Conservation (phyloP, 1,140 invertebrate species). For the Cheumatopsyche charites region DNA sequence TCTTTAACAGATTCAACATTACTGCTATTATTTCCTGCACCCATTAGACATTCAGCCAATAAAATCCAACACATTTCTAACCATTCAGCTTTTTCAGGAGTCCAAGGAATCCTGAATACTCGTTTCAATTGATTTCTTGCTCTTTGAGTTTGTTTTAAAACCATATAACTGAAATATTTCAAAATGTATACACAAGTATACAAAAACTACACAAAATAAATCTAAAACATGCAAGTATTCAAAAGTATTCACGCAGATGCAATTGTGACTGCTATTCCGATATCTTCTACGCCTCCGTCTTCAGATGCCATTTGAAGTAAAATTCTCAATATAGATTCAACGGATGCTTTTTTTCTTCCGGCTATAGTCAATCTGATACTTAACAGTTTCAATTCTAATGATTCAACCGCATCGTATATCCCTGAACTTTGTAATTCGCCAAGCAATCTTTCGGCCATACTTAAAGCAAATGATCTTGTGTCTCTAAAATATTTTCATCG, state of each 20-base stretch:
- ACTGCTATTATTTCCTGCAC: slow-evolving; percentile 83
- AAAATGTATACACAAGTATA: no score
- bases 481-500: slow-evolving; percentile 59
- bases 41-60: slow-evolving; percentile 71
- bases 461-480: slow-evolving; percentile 77
- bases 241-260: slow-evolving; percentile 70
- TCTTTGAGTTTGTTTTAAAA: slow-evolving; percentile 87
- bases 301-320: slow-evolving; percentile 77
- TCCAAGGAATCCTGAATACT: slow-evolving; percentile 87
- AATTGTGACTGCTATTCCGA: slow-evolving; percentile 88
- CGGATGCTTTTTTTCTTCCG: slow-evolving; percentile 81
- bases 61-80: slow-evolving; percentile 94
- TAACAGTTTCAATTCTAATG: slow-evolving; percentile 73
- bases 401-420: slow-evolving; percentile 61
- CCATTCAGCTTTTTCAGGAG: slow-evolving; percentile 93
- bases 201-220: not conserved
- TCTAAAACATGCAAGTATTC: not conserved
- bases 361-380: slow-evolving; percentile 85
- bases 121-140: slow-evolving; percentile 93
- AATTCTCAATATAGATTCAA: slow-evolving; percentile 84
- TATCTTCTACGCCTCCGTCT: slow-evolving; percentile 74
- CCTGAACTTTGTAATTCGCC: slow-evolving; percentile 73
- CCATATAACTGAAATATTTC: slow-evolving; percentile 65
- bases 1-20: slow-evolving; percentile 89
- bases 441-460: slow-evolving; percentile 78